A percentile compares a stretch with the other conserved stretches of the same genome.
Evolutionary conservation across 1,140 invertebrate species (phyloP).

Genomic region (Trypoxylus dichotomus): DNA sequence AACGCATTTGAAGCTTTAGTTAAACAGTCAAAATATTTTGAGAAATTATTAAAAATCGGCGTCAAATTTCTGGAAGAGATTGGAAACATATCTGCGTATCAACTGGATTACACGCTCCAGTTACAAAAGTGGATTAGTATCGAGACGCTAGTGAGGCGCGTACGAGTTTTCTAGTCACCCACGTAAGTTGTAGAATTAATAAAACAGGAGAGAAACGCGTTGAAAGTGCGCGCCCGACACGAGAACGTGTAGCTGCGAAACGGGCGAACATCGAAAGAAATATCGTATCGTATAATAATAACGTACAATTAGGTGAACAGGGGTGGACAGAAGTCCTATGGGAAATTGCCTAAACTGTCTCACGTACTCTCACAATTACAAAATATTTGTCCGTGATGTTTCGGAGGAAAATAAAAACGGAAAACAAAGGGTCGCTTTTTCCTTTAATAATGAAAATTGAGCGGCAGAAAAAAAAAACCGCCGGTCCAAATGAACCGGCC

Average conservation of each 20-base stretch:
- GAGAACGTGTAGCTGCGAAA: too few relatives aligned
- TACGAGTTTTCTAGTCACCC: background rate
- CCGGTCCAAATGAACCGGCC: background rate
- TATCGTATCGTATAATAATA: conserved; percentile 11
- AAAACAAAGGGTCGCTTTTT: conserved; percentile 14
- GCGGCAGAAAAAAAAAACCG: background rate
- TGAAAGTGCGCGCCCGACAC: too few relatives aligned
- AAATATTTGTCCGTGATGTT: conserved; percentile 18
- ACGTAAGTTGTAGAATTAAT: background rate
- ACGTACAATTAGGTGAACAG: conserved; percentile 17
- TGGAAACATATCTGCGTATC: too few relatives aligned
- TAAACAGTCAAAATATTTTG: too few relatives aligned
- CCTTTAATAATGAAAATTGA: conserved; percentile 23
- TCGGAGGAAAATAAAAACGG: conserved; percentile 10
- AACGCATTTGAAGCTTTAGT: too few relatives aligned
- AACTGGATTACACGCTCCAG: too few relatives aligned
- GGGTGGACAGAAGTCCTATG: conserved; percentile 14
- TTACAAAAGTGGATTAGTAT: background rate
- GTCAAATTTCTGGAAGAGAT: too few relatives aligned
- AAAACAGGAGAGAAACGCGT: background rate
- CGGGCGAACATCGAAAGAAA: background rate
- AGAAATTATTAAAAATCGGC: too few relatives aligned
- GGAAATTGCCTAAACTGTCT: conserved; percentile 23
- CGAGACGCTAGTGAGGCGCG: background rate
- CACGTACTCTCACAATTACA: conserved; percentile 21